Base-by-base conservation (phyloP, 2,113 vertebrate species). In the Tursiops truncatus region DNA sequence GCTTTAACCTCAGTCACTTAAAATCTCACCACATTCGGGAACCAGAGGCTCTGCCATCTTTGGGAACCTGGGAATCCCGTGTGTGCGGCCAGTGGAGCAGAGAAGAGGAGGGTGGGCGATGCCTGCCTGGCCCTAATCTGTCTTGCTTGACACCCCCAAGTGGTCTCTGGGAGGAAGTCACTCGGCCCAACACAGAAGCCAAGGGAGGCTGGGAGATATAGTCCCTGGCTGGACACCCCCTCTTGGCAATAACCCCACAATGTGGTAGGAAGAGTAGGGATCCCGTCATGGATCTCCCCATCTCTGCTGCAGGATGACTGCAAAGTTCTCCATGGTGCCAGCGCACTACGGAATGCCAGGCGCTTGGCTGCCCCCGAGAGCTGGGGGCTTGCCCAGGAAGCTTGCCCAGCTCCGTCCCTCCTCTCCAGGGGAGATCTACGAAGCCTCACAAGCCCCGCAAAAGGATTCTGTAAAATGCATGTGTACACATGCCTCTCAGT, bases 401-500 rank as follows among this genome's bases (percentile, higher is more conserved):
- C 77, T 38, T 38, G 6, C 26, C 20, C 2, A 17, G 58, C 67
- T 31, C 23, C 2, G 2, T 3, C 8, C 33, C 20, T 60, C 50
- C 23, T 60, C n/a, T 53, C 18, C 2, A 62, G 73, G 25, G 62
- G 63, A 82, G 58, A 6, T 23, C 77, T 12, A 21, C 1, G 8
- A 53, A 76, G 36, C 56, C 17, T 81, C 47, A 12, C n/a, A 31
- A 6, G 18, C 6, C 44, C 38, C 38, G 23, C 13, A 2, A 25
- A 58, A 58, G 7, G 50, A 77, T 63, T 79, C 26, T 44, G 25
- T n/a, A 92, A 71, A 31, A 70, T 12, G 5, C 67, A 36, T 0
- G 0, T 28, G 36, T 1, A 0, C 1, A 7, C 7, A 21, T 2
- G 4, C 18, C 5, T 20, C 38, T 77, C 79, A 8, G 28, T 60